A percentile compares a stretch with the other conserved stretches of the same genome.
phyloP scores from a whole-genome alignment of 2,888 invertebrate genomes.

The Sphecodes monilicornis region DNA sequence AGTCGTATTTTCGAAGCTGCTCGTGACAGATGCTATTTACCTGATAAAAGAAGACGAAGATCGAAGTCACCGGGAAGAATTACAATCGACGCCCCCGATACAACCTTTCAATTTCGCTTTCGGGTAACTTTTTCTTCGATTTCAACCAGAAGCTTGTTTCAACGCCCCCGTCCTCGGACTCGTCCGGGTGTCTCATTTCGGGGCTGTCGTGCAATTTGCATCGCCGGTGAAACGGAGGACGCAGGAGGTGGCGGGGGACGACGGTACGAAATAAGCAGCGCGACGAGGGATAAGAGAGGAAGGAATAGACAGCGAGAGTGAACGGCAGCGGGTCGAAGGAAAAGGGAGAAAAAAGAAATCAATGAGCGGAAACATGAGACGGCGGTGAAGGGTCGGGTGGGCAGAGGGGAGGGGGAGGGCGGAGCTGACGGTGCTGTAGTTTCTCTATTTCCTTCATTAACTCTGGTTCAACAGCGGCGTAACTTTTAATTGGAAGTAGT shows the following conservation, averaged over 20 bases:
- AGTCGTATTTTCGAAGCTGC: slow-evolving; percentile 34
- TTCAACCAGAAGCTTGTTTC: slow-evolving; percentile 18
- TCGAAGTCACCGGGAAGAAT: slow-evolving; percentile 40
- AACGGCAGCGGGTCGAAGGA: slow-evolving; percentile 36
- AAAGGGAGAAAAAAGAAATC: slow-evolving; percentile 73
- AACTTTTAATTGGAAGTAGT: slow-evolving; percentile 84
- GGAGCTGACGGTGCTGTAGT: slow-evolving; percentile 74
- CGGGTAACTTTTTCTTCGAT: slow-evolving; percentile 23
- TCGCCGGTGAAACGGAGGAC: slow-evolving; percentile 36
- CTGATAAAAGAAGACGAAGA: slow-evolving; percentile 33
- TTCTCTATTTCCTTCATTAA: slow-evolving; percentile 83
- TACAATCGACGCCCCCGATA: slow-evolving; percentile 37
- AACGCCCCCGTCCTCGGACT: slow-evolving; percentile 25
- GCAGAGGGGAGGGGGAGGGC: slow-evolving; percentile 42
- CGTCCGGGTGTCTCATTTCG: slow-evolving; percentile 50
- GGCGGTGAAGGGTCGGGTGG: slow-evolving; percentile 65
- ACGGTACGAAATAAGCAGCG: slow-evolving; percentile 37
- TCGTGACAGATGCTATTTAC: slow-evolving; percentile 37
- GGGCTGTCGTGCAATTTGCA: slow-evolving; percentile 69
- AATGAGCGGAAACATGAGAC: slow-evolving; percentile 77
- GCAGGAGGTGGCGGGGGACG: not conserved
- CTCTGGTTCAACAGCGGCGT: slow-evolving; percentile 81
- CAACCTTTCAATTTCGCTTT: slow-evolving; percentile 54
- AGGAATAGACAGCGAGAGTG: slow-evolving; percentile 37
- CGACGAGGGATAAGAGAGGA: slow-evolving; percentile 22